Conservation (phyloP, 2,113 vertebrate genomes). For the Coturnix japonica region DNA sequence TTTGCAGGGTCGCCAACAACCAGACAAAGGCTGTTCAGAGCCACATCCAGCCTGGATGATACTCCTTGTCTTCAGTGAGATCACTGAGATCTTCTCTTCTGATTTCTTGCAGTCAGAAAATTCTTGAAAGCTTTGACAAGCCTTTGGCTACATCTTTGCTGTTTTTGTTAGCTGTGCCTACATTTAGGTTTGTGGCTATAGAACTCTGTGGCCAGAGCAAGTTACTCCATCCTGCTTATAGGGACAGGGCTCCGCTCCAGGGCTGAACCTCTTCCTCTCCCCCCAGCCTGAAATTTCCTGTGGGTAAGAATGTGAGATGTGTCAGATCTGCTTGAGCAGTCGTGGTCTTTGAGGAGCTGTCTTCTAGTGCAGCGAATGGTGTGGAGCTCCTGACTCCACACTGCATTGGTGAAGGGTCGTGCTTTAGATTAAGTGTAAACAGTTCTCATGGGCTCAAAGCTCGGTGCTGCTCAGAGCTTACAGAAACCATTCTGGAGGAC, state of each 20-base stretch:
- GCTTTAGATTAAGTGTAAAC: not conserved
- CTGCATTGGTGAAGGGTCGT: not conserved
- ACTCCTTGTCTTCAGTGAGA: not conserved
- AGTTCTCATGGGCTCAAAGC: not conserved
- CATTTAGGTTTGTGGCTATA: not conserved
- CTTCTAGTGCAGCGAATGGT: not conserved
- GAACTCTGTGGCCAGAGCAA: not conserved
- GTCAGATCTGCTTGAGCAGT: rapidly evolving
- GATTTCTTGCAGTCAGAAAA: not conserved
- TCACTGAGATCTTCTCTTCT: not conserved
- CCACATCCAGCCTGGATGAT: not conserved
- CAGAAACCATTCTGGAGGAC: not conserved
- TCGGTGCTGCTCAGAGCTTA: not conserved
- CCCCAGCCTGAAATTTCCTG: not conserved
- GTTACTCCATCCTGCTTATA: not conserved
- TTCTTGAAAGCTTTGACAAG: not conserved
- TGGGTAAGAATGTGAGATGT: not conserved
- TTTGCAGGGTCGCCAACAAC: too few species aligned
- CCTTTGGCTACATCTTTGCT: not conserved
- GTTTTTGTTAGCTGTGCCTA: not conserved
- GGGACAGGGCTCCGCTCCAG: conserved; percentile 5
- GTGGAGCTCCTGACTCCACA: not conserved
- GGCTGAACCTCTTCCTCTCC: not conserved
- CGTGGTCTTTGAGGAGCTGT: not conserved
- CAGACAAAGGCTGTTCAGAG: too few species aligned